Conservation (phyloP, 2,888 invertebrate species). For the Serrognathus titanus region DNA sequence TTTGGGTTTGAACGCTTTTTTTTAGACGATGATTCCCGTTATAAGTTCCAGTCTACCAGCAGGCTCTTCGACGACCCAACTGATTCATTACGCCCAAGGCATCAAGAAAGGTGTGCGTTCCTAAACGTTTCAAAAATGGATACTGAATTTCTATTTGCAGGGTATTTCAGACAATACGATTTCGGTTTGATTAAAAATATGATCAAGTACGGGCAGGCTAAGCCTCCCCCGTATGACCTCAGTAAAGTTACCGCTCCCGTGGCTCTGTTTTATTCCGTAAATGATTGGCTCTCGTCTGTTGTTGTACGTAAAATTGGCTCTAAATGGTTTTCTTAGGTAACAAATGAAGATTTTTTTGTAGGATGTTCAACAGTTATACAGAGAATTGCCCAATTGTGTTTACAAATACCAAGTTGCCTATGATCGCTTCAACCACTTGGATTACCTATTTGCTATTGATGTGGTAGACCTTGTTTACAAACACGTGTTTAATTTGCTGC, state of each 20-base stretch:
- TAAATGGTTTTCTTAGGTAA: background rate
- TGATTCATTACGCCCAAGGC: slow-evolving; percentile 28
- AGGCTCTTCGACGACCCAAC: slow-evolving; percentile 26
- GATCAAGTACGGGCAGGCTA: slow-evolving; percentile 36
- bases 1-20: background rate
- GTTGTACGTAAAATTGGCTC: slow-evolving; percentile 2
- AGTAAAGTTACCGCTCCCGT: slow-evolving; percentile 51
- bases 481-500: slow-evolving; percentile 29
- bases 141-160: slow-evolving; percentile 10
- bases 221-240: slow-evolving; percentile 49
- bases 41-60: slow-evolving; percentile 28
- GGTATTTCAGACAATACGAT: slow-evolving; percentile 57
- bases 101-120: slow-evolving; percentile 5
- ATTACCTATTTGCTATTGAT: slow-evolving; percentile 52
- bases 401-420: slow-evolving; percentile 32
- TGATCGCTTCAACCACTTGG: slow-evolving; percentile 50
- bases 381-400: slow-evolving; percentile 48
- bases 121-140: too few relatives aligned
- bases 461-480: slow-evolving; percentile 46
- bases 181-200: slow-evolving; percentile 45
- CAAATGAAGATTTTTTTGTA: slow-evolving; percentile 28
- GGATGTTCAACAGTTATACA: slow-evolving; percentile 56
- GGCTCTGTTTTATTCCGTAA: slow-evolving; percentile 55
- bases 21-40: slow-evolving; percentile 27
- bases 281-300: slow-evolving; percentile 62